A percentile compares a stretch with the other conserved stretches of the same genome.
phyloP scores from a whole-genome alignment of 2,888 invertebrate species.

The Lordiphosa fenestrarum region DNA sequence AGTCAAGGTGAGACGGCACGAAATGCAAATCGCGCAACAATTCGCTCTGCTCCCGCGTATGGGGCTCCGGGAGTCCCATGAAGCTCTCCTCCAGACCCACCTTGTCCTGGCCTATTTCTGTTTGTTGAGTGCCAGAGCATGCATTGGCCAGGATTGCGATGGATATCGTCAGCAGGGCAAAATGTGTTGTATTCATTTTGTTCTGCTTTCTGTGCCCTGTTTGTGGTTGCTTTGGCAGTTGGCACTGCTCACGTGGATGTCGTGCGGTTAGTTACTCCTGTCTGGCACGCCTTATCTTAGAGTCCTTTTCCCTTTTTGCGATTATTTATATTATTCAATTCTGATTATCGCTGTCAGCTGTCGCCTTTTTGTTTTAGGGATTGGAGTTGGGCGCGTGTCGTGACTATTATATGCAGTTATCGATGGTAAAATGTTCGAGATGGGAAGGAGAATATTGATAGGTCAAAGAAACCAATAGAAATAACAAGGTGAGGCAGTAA shows the following conservation, averaged over 20 bases:
- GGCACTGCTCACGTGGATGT: constrained; percentile 13
- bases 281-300: no score
- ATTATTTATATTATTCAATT: constrained; percentile 67
- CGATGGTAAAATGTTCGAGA: no score
- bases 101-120: neutral
- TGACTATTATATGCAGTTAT: no score
- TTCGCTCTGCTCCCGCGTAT: constrained; percentile 60
- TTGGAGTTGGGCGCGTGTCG: no score
- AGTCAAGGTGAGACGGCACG: constrained; percentile 81
- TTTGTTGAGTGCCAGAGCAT: constrained; percentile 4
- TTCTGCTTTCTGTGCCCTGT: constrained; percentile 19
- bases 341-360: constrained; percentile 43
- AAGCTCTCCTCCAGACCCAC: constrained; percentile 45
- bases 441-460: no score
- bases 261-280: constrained; percentile 10
- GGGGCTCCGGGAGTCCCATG: constrained; percentile 46
- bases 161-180: constrained; percentile 27
- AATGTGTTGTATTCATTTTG: constrained; percentile 40
- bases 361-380: neutral
- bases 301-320: constrained; percentile 10
- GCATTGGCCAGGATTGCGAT: constrained; percentile 30
- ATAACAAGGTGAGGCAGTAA: no score
- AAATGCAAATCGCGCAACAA: constrained; percentile 78
- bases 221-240: constrained; percentile 6
- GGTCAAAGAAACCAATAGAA: no score